These are phyloP conservation scores for Pampusana beccarii DNA, from an alignment of 2,113 vertebrate species.

Conservation along the genomic window DNA sequence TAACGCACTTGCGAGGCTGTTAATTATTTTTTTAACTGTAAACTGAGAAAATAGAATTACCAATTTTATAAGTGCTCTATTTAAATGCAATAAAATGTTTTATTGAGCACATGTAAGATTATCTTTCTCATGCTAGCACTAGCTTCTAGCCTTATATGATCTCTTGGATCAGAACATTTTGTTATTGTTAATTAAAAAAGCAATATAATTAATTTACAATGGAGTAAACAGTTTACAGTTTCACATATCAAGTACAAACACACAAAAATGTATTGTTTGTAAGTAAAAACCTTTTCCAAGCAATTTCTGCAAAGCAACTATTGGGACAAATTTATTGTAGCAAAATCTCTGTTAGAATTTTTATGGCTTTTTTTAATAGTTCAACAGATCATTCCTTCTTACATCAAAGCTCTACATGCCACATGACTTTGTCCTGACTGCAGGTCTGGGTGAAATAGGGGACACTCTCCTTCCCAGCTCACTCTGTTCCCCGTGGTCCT, in stretches of 20 bases:
- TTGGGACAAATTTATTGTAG: not conserved
- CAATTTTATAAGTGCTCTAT: not conserved
- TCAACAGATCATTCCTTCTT: not conserved
- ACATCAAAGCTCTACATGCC: not conserved
- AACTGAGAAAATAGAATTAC: not conserved
- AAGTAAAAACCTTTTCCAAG: not conserved
- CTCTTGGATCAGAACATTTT: not conserved
- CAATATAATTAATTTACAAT: not conserved
- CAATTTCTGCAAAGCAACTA: not conserved
- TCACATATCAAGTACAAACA: not conserved
- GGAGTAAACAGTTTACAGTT: not conserved
- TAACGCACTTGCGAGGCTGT: not conserved
- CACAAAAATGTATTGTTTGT: not conserved
- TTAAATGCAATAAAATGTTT: not conserved
- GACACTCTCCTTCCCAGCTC: not conserved
- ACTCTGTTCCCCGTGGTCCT: rapidly evolving
- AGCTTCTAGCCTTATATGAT: not conserved
- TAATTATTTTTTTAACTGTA: not conserved
- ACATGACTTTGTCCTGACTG: not conserved
- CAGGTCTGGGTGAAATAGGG: rapidly evolving
- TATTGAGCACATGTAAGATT: not conserved
- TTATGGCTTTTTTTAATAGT: not conserved
- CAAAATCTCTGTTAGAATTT: not conserved
- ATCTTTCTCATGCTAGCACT: not conserved
- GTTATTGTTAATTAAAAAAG: not conserved